Evolutionary conservation across 2,888 invertebrate genomes (phyloP), one percentile per base, ranked within the genome.

Genomic region (Pyrrhosoma nymphula): DNA sequence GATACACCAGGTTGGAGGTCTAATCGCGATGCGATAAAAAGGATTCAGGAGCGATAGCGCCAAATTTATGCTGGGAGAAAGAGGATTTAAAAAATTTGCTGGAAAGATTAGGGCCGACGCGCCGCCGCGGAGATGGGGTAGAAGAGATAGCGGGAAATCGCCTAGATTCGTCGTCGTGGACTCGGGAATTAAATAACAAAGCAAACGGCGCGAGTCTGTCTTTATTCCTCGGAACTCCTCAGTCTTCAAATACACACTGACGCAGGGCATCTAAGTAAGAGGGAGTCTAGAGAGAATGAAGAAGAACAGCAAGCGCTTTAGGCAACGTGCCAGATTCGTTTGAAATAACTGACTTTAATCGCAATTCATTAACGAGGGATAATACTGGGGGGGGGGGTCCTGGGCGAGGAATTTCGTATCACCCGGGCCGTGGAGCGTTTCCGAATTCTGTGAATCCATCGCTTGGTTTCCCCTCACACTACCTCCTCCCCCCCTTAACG

Each of bases 361-460:
- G 39, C 47, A 93, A 69, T 93, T 93, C 63, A 69, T 93, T 93
- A 75, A 47, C 39, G 69, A 47, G 69, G 10, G 26, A 69, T 55
- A 93, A 55, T 55, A 39, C 47, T n/a, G 23, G 39, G 47, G 30
- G n/a, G n/a, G n/a, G n/a, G n/a, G n/a, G n/a, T n/a, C 16, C 69
- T 20, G 47, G 35, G n/a, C 14, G 39, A n/a, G 14, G 23, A 47
- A 75, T 69, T 93, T 47, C 47, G 69, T 39, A 93, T 82, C 30
- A 35, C 82, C 14, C 82, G 35, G 14, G 14, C 26, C 10, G n/a
- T 30, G 35, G 16, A 35, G 35, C n/a, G 69, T 18, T 82, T 30
- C 82, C 30, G 26, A 35, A 35, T 35, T 0, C 82, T 16, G 82
- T 12, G 35, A 82, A 82, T 35, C 82, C 35, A 35, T 82, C 35